A percentile compares a stretch with the other conserved stretches of the same genome.
These are phyloP conservation scores for Drosophila parthenogenetica DNA, from an alignment of 2,888 invertebrate species.

Conservation along the genomic window DNA sequence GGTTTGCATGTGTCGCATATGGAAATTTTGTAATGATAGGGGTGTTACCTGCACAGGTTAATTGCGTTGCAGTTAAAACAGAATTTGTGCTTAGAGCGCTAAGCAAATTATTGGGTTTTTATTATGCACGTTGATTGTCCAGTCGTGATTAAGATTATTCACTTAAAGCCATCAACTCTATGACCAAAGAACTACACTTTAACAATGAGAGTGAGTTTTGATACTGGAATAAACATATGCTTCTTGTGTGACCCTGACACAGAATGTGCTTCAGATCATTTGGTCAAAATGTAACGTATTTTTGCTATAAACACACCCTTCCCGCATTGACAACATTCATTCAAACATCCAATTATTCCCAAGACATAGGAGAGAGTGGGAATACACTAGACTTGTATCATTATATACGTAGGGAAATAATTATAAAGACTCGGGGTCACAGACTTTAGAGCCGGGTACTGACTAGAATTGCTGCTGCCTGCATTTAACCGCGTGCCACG, in stretches of 20 bases:
- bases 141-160: constrained; percentile 14
- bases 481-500: constrained; percentile 54
- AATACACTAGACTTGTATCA: constrained; percentile 6
- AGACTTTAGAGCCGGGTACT: constrained; percentile 7
- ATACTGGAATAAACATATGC: constrained; percentile 7
- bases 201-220: background rate
- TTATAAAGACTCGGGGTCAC: constrained; percentile 29
- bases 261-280: constrained; percentile 25
- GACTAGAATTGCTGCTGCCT: constrained; percentile 13
- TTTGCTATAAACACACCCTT: background rate
- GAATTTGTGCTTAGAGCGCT: constrained; percentile 12
- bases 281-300: constrained; percentile 34
- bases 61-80: constrained; percentile 27
- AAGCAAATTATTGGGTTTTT: constrained; percentile 21
- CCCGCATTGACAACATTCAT: constrained; percentile 9
- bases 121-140: constrained; percentile 20
- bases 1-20: constrained; percentile 66
- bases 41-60: constrained; percentile 45
- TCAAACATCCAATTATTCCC: constrained; percentile 18
- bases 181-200: too few relatives aligned
- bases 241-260: constrained; percentile 36
- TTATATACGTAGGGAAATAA: constrained; percentile 30
- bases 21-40: constrained; percentile 69
- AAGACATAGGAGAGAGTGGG: background rate
- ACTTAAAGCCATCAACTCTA: background rate